A percentile compares a stretch with the other conserved stretches of the same genome.
These are phyloP conservation scores for Steinernema scapterisci DNA, from an alignment of 2,888 invertebrate genomes.

Conservation along the genomic window DNA sequence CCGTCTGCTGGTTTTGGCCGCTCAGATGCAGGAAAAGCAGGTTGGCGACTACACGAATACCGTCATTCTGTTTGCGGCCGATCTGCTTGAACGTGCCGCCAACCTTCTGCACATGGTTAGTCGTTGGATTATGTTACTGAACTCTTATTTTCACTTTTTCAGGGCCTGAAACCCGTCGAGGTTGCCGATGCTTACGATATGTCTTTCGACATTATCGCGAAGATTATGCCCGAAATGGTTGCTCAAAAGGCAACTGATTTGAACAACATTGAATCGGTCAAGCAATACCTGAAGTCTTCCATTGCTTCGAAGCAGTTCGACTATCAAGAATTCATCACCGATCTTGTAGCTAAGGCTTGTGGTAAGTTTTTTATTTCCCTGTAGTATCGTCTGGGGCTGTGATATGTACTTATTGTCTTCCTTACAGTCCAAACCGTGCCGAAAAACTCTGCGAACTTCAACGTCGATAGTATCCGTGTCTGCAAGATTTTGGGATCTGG, in stretches of 20 bases:
- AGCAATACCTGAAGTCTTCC: conserved; percentile 75
- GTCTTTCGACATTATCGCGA: conserved; percentile 84
- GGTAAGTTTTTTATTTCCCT: conserved; percentile 67
- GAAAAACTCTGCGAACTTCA: conserved; percentile 74
- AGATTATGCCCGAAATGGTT: conserved; percentile 78
- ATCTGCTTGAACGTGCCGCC: conserved; percentile 87
- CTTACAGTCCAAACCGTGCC: conserved; percentile 63
- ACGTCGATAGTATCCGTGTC: conserved; percentile 94
- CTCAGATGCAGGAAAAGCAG: conserved; percentile 88
- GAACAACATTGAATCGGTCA: conserved; percentile 76
- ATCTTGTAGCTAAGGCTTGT: conserved; percentile 85
- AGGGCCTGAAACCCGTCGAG: conserved; percentile 94
- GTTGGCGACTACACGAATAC: conserved; percentile 96
- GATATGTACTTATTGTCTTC: background rate
- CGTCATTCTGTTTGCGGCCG: conserved; percentile 90
- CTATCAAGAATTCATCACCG: conserved; percentile 88
- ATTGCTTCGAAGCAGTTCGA: conserved; percentile 98
- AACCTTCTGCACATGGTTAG: conserved; percentile 80
- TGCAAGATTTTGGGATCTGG: conserved; percentile 75
- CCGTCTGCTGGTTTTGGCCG: conserved; percentile 90
- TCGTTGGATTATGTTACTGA: too few species aligned
- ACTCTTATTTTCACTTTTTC: too few species aligned
- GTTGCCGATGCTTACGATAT: conserved; percentile 92
- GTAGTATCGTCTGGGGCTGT: background rate
- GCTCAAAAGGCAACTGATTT: conserved; percentile 75